phyloP scores from a whole-genome alignment of 2,888 invertebrate species.

The Idaea biselata region DNA sequence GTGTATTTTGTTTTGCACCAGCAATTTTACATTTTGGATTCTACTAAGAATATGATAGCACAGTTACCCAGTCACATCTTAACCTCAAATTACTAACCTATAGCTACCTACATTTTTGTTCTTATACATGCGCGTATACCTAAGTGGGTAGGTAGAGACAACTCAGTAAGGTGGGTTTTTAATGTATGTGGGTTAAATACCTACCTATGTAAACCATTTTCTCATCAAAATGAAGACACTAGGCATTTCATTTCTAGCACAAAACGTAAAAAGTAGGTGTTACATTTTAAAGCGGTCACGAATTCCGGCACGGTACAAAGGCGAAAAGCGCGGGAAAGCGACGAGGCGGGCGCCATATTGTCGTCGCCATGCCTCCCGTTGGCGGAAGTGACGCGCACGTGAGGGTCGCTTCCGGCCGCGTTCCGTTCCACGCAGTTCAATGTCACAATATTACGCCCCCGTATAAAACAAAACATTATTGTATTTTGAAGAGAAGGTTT shows the following conservation, averaged over 20 bases:
- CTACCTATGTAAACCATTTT: too few relatives aligned
- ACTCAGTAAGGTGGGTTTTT: too few relatives aligned
- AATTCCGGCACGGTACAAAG: slow-evolving; percentile 42
- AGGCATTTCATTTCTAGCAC: not conserved
- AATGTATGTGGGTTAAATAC: too few relatives aligned
- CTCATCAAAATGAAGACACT: not conserved
- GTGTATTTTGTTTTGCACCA: too few relatives aligned
- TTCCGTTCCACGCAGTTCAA: slow-evolving; percentile 76
- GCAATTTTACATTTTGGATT: too few relatives aligned
- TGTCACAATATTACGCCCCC: slow-evolving; percentile 57
- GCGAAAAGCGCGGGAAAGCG: slow-evolving; percentile 62
- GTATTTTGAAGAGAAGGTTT: not conserved
- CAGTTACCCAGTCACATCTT: too few relatives aligned
- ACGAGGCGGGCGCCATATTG: slow-evolving; percentile 62
- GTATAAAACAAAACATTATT: not conserved
- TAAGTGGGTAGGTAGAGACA: too few relatives aligned
- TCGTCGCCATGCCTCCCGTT: slow-evolving; percentile 67
- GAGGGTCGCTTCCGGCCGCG: slow-evolving; percentile 70
- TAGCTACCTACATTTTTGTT: too few relatives aligned
- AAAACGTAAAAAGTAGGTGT: slow-evolving; percentile 31
- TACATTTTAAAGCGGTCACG: slow-evolving; percentile 34
- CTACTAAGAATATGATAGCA: too few relatives aligned
- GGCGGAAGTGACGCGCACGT: slow-evolving; percentile 76
- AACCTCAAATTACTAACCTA: too few relatives aligned
- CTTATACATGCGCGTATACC: too few relatives aligned